Evolutionary conservation across 37 sponge, comb jelly and placozoan species (phyloP), one percentile per base, ranked within the genome.

Genomic region (Lycopodina hypogea): DNA sequence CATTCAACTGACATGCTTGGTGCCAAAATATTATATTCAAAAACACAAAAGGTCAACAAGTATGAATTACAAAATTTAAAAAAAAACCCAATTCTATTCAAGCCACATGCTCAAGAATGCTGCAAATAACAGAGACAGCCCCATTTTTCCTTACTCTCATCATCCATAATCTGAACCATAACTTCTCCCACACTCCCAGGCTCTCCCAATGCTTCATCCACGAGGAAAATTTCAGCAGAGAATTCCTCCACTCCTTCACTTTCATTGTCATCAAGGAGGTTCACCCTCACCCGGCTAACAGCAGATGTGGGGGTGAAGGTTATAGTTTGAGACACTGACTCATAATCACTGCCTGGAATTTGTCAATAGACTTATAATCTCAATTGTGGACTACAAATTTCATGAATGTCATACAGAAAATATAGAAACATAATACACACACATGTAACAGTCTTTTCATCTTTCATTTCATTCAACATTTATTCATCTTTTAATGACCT

Each of bases 221-320:
- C 61, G 11, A 76, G 61, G 12, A 76, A 41, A 14, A 76, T 8
- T 8, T 37, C 32, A 14, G 59, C n/a, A 9, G 18, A 33, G 62
- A 76, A 76, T 7, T 76, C 61, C 42, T 76, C 76, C 18, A 37
- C 4, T 3, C 76, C 76, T 60, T 76, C 76, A 60, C 61, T 76
- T 26, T 52, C 33, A 17, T 40, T 38, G 59, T 76, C 76, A 18
- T 76, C 76, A 33, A 76, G 22, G 11, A 76, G 15, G 7, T 6
- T 58, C 0, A 76, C 29, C 23, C 29, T 58, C 3, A 38, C n/a
- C 4, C 22, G 22, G 41, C 4, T 26, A n/a, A 36, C 18, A 14
- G 26, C 40, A 18, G 24, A 36, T 32, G 41, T 32, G 11, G 76
- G 76, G 32, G 45, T 40, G 62, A 76, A 76, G 60, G 61, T 76